Evolutionary conservation across 1,140 invertebrate species (phyloP), one percentile per base, ranked within the genome.

Genomic region (Idris sp.): DNA sequence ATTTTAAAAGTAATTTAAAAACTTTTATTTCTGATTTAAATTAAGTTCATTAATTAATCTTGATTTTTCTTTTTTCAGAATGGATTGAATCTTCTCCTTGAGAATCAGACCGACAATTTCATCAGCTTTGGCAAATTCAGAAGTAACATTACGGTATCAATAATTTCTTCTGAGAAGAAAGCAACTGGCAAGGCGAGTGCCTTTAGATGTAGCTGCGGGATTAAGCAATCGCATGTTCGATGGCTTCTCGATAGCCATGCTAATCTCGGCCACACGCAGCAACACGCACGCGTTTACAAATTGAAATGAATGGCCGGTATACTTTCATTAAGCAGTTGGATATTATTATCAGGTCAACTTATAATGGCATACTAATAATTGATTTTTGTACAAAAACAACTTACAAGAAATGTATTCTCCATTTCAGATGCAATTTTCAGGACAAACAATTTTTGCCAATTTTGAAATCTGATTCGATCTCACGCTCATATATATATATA

Each of bases 201-300:
- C 48, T 71, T 71, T 71, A 36, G 67, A 71, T 61, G 67, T 71
- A 61, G 67, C 46, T 73, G 68, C 67, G 79, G 78, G 79, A 83
- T 84, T 82, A 82, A 83, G 81, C 79, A 83, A 82, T 83, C 81
- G 81, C 73, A 79, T 65, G 73, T 59, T 76, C 78, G 82, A 83
- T 84, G 81, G 77, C 74, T 59, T 67, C 73, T 83, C 78, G 83
- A 84, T 84, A 84, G 81, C 74, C 76, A 83, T 82, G 83, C 82
- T 84, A 84, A 84, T 83, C 36, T 56, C 53, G 81, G 79, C 78
- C 77, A 73, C 68, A 68, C 68, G 62, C 56, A 72, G 71, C 46
- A 74, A 71, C 62, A 72, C 62, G 49, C 61, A 48, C 51, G 58
- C 58, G 68, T 72, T 62, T 72, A 72, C 68, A 71, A 71, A 71